Conservation (phyloP, 1,140 invertebrate genomes). For the Sarcophaga bullata region DNA sequence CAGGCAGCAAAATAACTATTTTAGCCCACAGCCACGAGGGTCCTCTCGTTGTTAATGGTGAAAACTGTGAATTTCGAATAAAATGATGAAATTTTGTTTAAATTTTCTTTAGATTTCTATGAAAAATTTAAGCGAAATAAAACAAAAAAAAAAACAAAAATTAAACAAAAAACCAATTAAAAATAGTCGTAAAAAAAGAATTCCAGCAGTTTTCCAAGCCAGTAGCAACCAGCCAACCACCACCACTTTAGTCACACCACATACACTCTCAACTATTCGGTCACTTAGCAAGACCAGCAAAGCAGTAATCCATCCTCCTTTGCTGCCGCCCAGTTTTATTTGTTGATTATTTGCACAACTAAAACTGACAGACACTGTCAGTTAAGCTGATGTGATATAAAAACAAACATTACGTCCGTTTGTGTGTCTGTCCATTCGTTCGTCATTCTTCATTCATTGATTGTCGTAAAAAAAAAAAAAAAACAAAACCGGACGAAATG, state of each 20-base stretch:
- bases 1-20: no score
- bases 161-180: not conserved
- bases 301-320: no score
- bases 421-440: not conserved
- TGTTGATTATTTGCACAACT: conserved; percentile 26
- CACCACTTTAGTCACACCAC: no score
- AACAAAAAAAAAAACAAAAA: not conserved
- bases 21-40: no score
- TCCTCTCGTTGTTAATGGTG: no score
- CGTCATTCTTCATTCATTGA: not conserved
- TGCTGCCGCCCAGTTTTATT: not conserved
- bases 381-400: conserved; percentile 1
- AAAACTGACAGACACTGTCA: conserved; percentile 23
- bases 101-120: not conserved
- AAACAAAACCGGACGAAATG: not conserved
- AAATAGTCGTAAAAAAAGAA: no score
- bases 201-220: no score
- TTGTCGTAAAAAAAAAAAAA: not conserved
- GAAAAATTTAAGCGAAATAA: not conserved
- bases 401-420: not conserved
- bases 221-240: no score
- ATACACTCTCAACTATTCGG: no score
- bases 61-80: no score
- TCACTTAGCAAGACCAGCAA: no score
- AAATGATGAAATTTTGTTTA: no score